Base-by-base conservation (phyloP, 2,888 invertebrate species). In the Drosophila eohydei region DNA sequence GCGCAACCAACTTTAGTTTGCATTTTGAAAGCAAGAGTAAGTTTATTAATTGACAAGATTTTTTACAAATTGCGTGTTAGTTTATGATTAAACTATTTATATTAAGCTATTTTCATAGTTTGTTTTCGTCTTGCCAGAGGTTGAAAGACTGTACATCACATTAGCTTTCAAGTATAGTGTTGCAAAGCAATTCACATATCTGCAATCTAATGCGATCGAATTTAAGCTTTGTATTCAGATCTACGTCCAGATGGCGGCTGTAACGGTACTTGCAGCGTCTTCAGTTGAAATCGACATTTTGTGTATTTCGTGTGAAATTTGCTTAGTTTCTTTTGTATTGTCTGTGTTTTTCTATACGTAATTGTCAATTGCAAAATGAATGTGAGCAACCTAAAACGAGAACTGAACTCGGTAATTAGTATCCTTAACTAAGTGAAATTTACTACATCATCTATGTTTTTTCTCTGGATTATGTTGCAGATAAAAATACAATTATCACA, bases 241-340 rank as follows among this genome's bases (percentile, higher is more conserved):
- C 50, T 21, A 12, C 9, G 5, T 9, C 11, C 63, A 76, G 50
- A 60, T 73, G 78, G 32, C 54, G 50, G 32, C 60, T 12, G 14
- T 76, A 76, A 76, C 75, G 75, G 75, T 78, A 60, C 40, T 46
- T 21, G 16, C 32, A 2, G 48, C 58, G 38, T 16, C 14, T 51
- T 60, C 41, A 38, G 6, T 32, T 41, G 30, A 59, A 54, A 9
- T 44, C 14, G 30, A 32, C 36, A 28, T 34, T 43, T 63, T 44
- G 34, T 64, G 12, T 52, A 30, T 51, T 43, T 56, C 30, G 11
- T 21, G 36, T 36, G 48, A 44, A 66, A 7, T 56, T 26, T 14
- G 32, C 36, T 26, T 14, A 9, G 26, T 21, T 6, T 21, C 0
- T 3, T 30, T 7, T 48, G n/a, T 28, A 32, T 48, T 55, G 54